phyloP scores from a whole-genome alignment of 1,140 invertebrate species.

The Spodoptera litura region DNA sequence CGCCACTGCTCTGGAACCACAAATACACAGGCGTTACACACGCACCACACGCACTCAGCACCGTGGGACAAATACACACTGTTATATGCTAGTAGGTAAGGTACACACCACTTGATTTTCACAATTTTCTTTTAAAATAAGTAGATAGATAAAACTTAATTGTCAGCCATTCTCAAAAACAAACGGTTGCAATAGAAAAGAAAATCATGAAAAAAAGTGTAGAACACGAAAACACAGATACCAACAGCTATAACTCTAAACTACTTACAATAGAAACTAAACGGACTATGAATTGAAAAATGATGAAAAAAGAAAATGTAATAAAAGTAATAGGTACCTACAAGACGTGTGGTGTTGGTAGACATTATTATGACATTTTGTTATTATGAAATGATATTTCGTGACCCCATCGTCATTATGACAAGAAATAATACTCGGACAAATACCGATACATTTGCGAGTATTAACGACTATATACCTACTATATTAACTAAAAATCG shows the following conservation, averaged over 20 bases:
- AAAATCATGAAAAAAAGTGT: constrained; percentile 17
- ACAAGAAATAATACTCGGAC: too few species aligned
- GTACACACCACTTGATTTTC: constrained; percentile 2
- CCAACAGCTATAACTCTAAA: constrained; percentile 22
- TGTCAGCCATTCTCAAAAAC: background rate
- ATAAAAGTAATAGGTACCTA: background rate
- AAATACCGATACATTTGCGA: too few species aligned
- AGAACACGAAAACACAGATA: constrained; percentile 22
- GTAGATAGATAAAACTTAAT: background rate
- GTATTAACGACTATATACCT: too few species aligned
- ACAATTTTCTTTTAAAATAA: constrained; percentile 1
- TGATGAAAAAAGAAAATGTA: background rate
- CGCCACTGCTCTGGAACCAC: constrained; percentile 87
- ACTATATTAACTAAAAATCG: too few species aligned
- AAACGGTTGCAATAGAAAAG: background rate
- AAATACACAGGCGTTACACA: constrained; percentile 80
- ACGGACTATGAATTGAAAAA: background rate
- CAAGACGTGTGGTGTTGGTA: too few species aligned
- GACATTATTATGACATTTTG: too few species aligned
- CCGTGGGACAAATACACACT: constrained; percentile 46
- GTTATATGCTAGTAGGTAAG: constrained; percentile 8
- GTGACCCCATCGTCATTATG: too few species aligned
- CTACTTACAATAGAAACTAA: background rate
- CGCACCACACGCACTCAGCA: constrained; percentile 53
- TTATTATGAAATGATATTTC: too few species aligned